A percentile compares a stretch with the other conserved stretches of the same genome.
These are phyloP conservation scores for Linhomoeus sp. DNA, from an alignment of 2,888 invertebrate genomes.

Conservation along the genomic window DNA sequence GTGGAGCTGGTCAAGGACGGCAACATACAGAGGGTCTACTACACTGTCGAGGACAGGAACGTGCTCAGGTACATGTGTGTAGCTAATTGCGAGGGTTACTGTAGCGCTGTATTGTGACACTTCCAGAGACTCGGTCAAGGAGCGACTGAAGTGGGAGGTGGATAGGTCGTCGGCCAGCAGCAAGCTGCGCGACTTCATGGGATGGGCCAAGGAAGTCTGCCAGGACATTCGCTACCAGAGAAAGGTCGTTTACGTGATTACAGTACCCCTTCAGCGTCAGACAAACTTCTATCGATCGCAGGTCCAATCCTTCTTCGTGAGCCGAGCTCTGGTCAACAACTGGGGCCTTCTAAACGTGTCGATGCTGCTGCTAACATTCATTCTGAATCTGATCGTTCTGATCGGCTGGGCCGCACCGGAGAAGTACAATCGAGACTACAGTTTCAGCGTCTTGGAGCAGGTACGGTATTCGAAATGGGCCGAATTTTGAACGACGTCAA, in stretches of 20 bases:
- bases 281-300: neutral
- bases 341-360: constrained; percentile 26
- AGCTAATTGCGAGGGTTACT: too few species aligned
- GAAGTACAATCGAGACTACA: constrained; percentile 2
- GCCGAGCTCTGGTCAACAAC: constrained; percentile 22
- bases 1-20: constrained; percentile 29
- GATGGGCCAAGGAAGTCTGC: constrained; percentile 29
- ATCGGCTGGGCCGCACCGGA: constrained; percentile 23
- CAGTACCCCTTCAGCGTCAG: too few species aligned
- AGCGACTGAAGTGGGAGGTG: constrained; percentile 29
- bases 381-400: constrained; percentile 20
- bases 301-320: constrained; percentile 18
- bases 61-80: neutral
- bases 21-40: constrained; percentile 27
- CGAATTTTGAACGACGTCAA: too few species aligned
- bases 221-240: constrained; percentile 29
- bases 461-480: neutral
- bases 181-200: constrained; percentile 30
- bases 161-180: constrained; percentile 29
- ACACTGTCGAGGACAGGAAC: constrained; percentile 22
- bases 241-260: constrained; percentile 7
- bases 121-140: constrained; percentile 25
- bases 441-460: neutral
- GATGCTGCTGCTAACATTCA: constrained; percentile 20
- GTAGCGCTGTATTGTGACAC: too few species aligned